Evolutionary conservation across 1,140 invertebrate genomes (phyloP), one percentile per base, ranked within the genome.

Genomic region (Ectropis grisescens): DNA sequence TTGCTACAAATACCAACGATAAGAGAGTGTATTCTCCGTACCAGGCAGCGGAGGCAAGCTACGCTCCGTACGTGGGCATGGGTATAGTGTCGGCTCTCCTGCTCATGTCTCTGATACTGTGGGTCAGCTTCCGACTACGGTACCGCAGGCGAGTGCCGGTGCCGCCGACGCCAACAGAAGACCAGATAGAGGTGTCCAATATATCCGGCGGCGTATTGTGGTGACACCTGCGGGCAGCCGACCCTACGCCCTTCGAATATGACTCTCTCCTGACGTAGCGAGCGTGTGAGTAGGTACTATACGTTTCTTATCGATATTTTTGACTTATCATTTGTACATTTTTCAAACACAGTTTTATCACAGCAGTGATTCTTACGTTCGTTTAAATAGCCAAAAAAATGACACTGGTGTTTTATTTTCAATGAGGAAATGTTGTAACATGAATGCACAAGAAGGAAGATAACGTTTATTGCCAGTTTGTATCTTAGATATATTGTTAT

Each of bases 161-260:
- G 47, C 33, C 59, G 65, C 49, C 69, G 27, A 60, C 60, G 26
- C 71, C 76, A 26, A 72, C 78, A 29, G 78, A 85, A 47, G 85
- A 89, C 47, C 87, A 89, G 61, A 89, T 89, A 68, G 88, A 90
- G 57, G 88, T 90, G 54, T 85, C 85, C 38, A 88, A 86, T 62
- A 83, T 90, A 45, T 86, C 87, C 5, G 85, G 88, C 7, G 85
- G 86, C 2, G 88, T 90, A 48, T 81, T 89, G 11, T 91, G 89
- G 89, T 90, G 88, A 90, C 87, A 86, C 66, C 52, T 86, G 47
- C 74, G 82, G 39, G 76, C 82, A 67, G 74, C 69, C 58, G 85
- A 85, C 55, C 83, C 85, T 26, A 82, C 76, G 39, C 82, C 78
- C 33, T 79, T 84, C 49, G 83, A 86, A 59, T 86, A 85, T 53